Evolutionary conservation across 2,888 invertebrate species (phyloP).

Genomic region (Geophilus truncorum): DNA sequence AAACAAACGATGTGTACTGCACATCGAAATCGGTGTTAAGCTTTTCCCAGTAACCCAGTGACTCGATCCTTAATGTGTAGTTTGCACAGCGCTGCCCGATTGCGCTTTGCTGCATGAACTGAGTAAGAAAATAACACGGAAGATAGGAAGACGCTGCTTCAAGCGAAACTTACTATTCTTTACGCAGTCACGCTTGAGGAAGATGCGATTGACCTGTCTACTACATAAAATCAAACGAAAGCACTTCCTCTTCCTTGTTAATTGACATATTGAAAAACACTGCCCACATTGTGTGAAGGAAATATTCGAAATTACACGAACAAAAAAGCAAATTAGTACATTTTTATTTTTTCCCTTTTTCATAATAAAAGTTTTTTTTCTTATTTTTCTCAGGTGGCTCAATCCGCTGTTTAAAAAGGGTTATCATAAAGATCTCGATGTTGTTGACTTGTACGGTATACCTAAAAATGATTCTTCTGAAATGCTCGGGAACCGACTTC

Average conservation of each 20-base stretch:
- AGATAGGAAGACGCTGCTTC: constrained; percentile 9
- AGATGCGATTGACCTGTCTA: constrained; percentile 22
- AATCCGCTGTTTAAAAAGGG: constrained; percentile 71
- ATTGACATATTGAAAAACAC: constrained; percentile 16
- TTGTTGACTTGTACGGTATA: constrained; percentile 68
- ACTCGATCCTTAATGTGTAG: not conserved
- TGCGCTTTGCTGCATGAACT: not conserved
- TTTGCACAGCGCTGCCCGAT: not conserved
- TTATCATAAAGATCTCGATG: constrained; percentile 63
- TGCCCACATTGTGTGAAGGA: not conserved
- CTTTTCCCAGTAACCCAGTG: not conserved
- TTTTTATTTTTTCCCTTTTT: not conserved
- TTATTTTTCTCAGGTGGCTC: constrained; percentile 60
- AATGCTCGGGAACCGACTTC: constrained; percentile 61
- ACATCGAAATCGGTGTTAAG: not conserved
- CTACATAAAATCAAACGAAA: not conserved
- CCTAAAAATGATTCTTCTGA: constrained; percentile 64
- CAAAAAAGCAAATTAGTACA: too few relatives aligned
- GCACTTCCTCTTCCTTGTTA: constrained; percentile 19
- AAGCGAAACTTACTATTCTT: constrained; percentile 13
- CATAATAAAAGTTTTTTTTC: not conserved
- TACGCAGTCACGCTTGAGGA: constrained; percentile 20
- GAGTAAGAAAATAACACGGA: not conserved
- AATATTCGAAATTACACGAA: not conserved
- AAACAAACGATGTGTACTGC: too few relatives aligned